Evolutionary conservation across 2,797 vertebrate species (phyloP).

Genomic region (Brachyrhaphis roseni): DNA sequence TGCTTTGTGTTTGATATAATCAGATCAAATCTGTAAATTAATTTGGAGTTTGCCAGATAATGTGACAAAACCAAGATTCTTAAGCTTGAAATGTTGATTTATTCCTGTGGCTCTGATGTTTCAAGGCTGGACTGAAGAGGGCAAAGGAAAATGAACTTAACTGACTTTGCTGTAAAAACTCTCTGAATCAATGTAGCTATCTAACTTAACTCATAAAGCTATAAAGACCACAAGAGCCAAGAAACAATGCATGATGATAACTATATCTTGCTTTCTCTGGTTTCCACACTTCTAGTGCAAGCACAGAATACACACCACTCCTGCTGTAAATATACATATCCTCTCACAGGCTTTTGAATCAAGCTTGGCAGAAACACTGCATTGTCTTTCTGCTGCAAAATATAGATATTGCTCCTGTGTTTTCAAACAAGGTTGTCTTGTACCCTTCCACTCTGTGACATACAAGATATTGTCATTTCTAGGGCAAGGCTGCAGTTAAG

Average conservation of each 20-base stretch:
- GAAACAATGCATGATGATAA: conserved; percentile 16
- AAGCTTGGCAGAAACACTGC: conserved; percentile 17
- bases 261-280: conserved; percentile 21
- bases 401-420: conserved; percentile 5
- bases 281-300: conserved; percentile 25
- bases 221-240: conserved; percentile 16
- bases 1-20: neutral
- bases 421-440: conserved; percentile 14
- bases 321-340: conserved; percentile 14
- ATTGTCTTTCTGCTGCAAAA: conserved; percentile 8
- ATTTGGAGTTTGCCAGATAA: neutral
- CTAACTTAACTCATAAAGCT: conserved; percentile 18
- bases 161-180: conserved; percentile 16
- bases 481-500: neutral
- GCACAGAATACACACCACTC: conserved; percentile 1
- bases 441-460: conserved; percentile 2
- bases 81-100: neutral
- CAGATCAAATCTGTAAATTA: neutral
- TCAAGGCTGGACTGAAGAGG: conserved; percentile 31
- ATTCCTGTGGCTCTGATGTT: conserved; percentile 2
- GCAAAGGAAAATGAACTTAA: conserved; percentile 47
- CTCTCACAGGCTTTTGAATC: conserved; percentile 22
- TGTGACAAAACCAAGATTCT: neutral
- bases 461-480: conserved; percentile 8
- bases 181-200: conserved; percentile 39